phyloP scores from a whole-genome alignment of 2,113 vertebrate species.

The Paedocypris sp. region DNA sequence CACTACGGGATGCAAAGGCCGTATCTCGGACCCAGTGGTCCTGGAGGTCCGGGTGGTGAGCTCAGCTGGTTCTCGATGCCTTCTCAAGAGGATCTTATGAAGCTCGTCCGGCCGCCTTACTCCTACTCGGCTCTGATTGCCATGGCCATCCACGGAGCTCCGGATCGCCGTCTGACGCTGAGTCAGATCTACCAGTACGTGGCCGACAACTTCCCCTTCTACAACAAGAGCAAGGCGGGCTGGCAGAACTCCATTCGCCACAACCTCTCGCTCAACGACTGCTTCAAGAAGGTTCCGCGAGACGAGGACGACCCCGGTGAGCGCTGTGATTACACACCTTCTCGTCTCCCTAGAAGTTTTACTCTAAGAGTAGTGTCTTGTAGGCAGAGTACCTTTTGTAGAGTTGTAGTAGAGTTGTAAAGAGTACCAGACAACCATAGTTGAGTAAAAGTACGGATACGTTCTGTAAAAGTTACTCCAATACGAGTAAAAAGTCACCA shows the following conservation, averaged over 20 bases:
- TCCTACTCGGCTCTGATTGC: conserved; percentile 97
- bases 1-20: conserved; percentile 87
- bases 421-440: no score
- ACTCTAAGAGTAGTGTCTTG: background rate
- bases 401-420: no score
- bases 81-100: conserved; percentile 96
- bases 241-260: conserved; percentile 94
- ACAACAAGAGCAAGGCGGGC: conserved; percentile 97
- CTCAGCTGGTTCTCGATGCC: conserved; percentile 91
- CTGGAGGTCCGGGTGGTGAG: conserved; percentile 70
- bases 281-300: conserved; percentile 95
- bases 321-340: no score
- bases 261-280: conserved; percentile 87
- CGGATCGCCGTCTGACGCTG: conserved; percentile 82
- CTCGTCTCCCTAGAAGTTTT: no score
- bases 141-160: conserved; percentile 95
- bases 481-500: no score
- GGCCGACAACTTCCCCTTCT: conserved; percentile 96
- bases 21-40: conserved; percentile 68
- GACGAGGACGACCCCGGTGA: conserved; percentile 96
- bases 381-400: background rate
- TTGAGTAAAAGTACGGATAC: no score
- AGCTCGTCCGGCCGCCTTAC: conserved; percentile 90
- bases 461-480: no score
- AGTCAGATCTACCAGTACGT: conserved; percentile 99